Conservation (phyloP, 2,113 vertebrate species). For the Mohoua ochrocephala region DNA sequence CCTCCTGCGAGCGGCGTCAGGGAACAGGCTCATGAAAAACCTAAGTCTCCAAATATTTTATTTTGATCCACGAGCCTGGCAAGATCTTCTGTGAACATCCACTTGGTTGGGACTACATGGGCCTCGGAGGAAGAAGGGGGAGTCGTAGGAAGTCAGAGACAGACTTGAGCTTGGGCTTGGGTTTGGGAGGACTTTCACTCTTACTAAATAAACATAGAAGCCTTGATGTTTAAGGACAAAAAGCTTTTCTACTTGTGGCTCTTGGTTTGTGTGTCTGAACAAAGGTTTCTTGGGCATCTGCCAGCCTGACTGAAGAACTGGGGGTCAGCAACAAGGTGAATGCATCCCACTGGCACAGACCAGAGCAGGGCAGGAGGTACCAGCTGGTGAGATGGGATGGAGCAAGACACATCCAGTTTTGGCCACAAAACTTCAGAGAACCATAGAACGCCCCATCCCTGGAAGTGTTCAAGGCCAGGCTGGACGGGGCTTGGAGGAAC, state of each 20-base stretch:
- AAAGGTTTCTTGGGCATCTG: not conserved
- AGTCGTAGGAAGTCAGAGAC: not conserved
- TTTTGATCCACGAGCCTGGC: slow-evolving; percentile 23
- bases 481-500: not conserved
- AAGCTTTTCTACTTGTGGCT: not conserved
- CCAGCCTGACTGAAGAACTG: not conserved
- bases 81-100: slow-evolving; percentile 20
- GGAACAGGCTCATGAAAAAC: slow-evolving; percentile 8
- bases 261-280: not conserved
- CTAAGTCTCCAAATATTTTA: slow-evolving; percentile 41
- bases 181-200: not conserved
- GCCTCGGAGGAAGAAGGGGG: not conserved
- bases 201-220: not conserved
- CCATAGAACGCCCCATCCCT: not conserved
- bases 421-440: not conserved
- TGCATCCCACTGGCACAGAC: not conserved
- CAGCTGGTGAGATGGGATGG: not conserved
- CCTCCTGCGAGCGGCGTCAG: not conserved
- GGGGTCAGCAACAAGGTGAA: not conserved
- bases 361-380: not conserved
- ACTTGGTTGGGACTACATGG: not conserved
- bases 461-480: not conserved
- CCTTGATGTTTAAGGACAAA: not conserved
- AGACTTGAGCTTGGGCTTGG: not conserved
- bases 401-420: not conserved